Conservation (phyloP, 92 coral and sea anemone species). For the Bergia puertoricense region DNA sequence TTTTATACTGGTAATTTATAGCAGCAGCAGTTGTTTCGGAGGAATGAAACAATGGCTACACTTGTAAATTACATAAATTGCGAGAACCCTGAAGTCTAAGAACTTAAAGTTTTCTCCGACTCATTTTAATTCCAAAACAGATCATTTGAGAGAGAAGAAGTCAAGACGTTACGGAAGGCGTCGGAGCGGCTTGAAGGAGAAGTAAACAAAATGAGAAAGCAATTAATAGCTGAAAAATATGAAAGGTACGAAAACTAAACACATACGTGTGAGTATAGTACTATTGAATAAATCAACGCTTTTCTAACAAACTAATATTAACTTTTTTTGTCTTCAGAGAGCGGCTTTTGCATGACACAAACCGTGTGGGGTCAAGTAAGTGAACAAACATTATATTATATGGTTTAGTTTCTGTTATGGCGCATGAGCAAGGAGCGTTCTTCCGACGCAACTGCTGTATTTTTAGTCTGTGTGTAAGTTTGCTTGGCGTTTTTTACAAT, state of each 20-base stretch:
- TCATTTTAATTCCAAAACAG: constrained; percentile 38
- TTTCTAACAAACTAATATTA: no score
- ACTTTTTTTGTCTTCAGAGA: constrained; percentile 10
- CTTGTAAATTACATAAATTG: no score
- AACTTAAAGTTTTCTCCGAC: not conserved
- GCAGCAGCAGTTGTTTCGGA: no score
- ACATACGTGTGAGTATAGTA: not conserved
- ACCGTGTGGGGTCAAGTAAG: constrained; percentile 64
- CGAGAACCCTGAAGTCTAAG: no score
- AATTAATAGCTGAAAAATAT: constrained; percentile 88
- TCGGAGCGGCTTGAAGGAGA: constrained; percentile 91
- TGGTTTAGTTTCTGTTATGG: not conserved
- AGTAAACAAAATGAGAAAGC: constrained; percentile 80
- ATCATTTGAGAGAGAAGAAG: constrained; percentile 83
- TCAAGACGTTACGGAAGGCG: constrained; percentile 79
- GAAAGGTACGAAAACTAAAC: constrained; percentile 71
- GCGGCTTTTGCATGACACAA: constrained; percentile 48
- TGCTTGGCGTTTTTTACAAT: no score
- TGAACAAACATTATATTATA: not conserved
- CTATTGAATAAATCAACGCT: not conserved
- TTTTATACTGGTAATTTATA: no score
- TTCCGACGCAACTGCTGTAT: no score
- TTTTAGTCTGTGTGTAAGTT: no score
- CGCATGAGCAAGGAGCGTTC: no score
- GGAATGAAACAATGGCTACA: no score